These are phyloP conservation scores for Leptobrachium leishanense DNA, from an alignment of 2,113 vertebrate species.

Conservation along the genomic window DNA sequence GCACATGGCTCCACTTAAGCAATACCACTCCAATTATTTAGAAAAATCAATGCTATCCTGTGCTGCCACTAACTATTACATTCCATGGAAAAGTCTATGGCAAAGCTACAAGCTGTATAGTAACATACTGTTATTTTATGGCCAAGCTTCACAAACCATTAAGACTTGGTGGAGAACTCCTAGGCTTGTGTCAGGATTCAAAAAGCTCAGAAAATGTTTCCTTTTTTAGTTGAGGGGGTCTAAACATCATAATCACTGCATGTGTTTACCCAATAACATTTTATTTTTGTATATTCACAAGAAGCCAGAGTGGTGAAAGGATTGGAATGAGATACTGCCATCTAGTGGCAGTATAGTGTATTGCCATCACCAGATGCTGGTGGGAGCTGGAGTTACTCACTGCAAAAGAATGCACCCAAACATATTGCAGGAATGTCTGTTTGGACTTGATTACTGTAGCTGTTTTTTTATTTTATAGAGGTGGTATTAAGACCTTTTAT, in stretches of 20 bases:
- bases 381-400: not conserved
- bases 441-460: not conserved
- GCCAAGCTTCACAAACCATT: slow-evolving; percentile 15
- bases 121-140: slow-evolving; percentile 25
- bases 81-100: slow-evolving; percentile 28
- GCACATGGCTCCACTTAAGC: slow-evolving; percentile 18
- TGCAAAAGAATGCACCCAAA: slow-evolving; percentile 4
- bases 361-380: not conserved
- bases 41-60: slow-evolving; percentile 23
- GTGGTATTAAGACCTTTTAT: not conserved
- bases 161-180: slow-evolving; percentile 32
- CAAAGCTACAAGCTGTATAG: slow-evolving; percentile 18
- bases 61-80: slow-evolving; percentile 10
- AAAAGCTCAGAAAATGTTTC: slow-evolving; percentile 43
- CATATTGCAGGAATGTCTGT: slow-evolving; percentile 16
- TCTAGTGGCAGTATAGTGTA: not conserved
- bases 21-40: slow-evolving; percentile 22
- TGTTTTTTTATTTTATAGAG: not conserved
- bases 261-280: slow-evolving; percentile 38
- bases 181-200: slow-evolving; percentile 28
- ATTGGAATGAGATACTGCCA: slow-evolving; percentile 3
- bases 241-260: slow-evolving; percentile 48
- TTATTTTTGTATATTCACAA: slow-evolving; percentile 25
- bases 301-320: not conserved
- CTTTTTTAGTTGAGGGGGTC: slow-evolving; percentile 56